These are phyloP conservation scores for Babylonia areolata DNA, from an alignment of 1,140 invertebrate genomes.

Conservation along the genomic window DNA sequence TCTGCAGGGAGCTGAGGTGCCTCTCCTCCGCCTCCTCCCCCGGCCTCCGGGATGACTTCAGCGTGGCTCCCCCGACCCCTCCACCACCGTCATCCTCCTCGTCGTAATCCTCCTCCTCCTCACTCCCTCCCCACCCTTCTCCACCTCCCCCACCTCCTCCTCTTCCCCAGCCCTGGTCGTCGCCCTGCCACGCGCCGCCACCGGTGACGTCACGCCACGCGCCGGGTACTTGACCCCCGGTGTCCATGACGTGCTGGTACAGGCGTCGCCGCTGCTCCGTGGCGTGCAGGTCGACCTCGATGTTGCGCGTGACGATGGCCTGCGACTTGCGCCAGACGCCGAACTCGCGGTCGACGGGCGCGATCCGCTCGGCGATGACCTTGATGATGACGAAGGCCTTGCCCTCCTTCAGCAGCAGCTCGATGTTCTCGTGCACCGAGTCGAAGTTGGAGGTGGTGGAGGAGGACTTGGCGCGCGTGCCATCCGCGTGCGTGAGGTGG, in stretches of 20 bases:
- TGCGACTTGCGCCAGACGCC: conserved; percentile 73
- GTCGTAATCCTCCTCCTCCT: neutral
- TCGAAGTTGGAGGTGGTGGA: conserved; percentile 69
- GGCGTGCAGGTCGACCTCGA: conserved; percentile 72
- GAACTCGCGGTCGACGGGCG: conserved; percentile 68
- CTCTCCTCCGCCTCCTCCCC: conserved; percentile 45
- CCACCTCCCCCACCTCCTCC: neutral
- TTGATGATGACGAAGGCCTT: conserved; percentile 70
- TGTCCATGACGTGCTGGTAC: conserved; percentile 70
- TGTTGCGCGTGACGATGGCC: conserved; percentile 73
- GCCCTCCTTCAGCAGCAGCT: conserved; percentile 68
- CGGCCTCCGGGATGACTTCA: neutral
- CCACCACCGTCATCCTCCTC: neutral
- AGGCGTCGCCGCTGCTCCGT: conserved; percentile 69
- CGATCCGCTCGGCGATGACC: conserved; percentile 70
- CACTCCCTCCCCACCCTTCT: neutral
- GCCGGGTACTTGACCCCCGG: conserved; percentile 33
- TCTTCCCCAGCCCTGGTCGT: neutral
- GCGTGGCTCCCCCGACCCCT: too few relatives aligned
- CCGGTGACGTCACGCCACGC: neutral
- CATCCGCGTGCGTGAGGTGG: conserved; percentile 65
- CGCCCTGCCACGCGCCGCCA: neutral
- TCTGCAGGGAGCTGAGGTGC: conserved; percentile 63
- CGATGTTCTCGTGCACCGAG: conserved; percentile 72
- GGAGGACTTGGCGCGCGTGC: conserved; percentile 41